Percentiles rank a stretch among this genome's conserved stretches.
Conservation (phyloP, 1,140 invertebrate species). For the Microplitis mediator region DNA sequence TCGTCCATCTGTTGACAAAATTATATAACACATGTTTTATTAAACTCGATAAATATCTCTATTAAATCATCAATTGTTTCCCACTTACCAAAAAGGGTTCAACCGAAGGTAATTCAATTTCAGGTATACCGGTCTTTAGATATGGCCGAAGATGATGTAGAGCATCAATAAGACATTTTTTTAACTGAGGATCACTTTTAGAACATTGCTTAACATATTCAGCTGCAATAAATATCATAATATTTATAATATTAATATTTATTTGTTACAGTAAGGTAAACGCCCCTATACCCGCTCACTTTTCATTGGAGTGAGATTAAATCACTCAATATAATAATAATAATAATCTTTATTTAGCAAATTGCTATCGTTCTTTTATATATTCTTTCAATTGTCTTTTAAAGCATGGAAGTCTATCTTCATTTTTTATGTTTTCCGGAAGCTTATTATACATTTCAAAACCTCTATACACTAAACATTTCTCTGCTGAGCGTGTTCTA, state of each 20-base stretch:
- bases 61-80: background rate
- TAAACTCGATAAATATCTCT: background rate
- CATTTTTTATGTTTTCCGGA: too few species aligned
- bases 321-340: too few species aligned
- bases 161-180: constrained; percentile 67
- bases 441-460: too few species aligned
- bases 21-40: background rate
- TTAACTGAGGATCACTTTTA: constrained; percentile 68
- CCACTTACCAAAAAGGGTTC: constrained; percentile 69
- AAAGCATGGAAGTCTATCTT: too few species aligned
- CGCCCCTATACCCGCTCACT: background rate
- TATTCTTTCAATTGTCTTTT: too few species aligned
- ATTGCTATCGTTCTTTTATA: too few species aligned
- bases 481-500: too few species aligned
- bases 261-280: background rate
- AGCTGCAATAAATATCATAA: constrained; percentile 60
- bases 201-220: constrained; percentile 74
- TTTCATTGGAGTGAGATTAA: too few species aligned
- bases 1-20: constrained; percentile 66
- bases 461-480: too few species aligned
- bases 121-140: constrained; percentile 70
- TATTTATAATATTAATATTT: background rate
- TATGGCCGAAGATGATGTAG: constrained; percentile 72
- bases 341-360: too few species aligned
- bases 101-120: constrained; percentile 72